A percentile compares a stretch with the other conserved stretches of the same genome.
These are phyloP conservation scores for Elaphurus davidianus DNA, from an alignment of 2,113 vertebrate genomes.

Conservation along the genomic window DNA sequence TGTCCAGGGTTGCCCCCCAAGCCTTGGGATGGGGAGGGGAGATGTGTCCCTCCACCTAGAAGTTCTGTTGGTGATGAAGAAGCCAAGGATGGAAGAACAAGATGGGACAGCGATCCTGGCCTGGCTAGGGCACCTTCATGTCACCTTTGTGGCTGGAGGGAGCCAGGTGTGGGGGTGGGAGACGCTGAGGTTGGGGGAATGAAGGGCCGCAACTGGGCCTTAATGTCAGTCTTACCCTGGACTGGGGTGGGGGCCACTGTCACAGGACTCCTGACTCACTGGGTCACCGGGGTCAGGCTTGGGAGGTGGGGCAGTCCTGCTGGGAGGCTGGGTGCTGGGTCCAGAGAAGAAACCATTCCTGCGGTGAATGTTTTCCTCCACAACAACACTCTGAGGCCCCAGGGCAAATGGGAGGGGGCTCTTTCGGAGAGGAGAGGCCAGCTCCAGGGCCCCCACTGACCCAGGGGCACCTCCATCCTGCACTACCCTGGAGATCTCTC, in stretches of 20 bases:
- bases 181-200: background rate
- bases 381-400: background rate
- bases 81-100: background rate
- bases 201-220: background rate
- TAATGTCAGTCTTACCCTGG: background rate
- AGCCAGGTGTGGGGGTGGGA: background rate
- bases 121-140: background rate
- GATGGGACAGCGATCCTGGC: accelerated
- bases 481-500: too few species aligned
- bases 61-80: background rate
- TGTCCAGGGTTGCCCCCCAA: background rate
- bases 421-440: background rate
- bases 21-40: background rate
- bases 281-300: background rate
- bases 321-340: background rate
- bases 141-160: background rate
- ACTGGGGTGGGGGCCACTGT: background rate
- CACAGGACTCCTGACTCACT: background rate
- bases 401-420: background rate
- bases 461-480: background rate
- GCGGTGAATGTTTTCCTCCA: background rate
- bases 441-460: background rate
- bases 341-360: background rate
- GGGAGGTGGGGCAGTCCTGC: background rate
- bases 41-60: background rate